phyloP scores from a whole-genome alignment of 2,113 vertebrate genomes.

The Antechinus flavipes region DNA sequence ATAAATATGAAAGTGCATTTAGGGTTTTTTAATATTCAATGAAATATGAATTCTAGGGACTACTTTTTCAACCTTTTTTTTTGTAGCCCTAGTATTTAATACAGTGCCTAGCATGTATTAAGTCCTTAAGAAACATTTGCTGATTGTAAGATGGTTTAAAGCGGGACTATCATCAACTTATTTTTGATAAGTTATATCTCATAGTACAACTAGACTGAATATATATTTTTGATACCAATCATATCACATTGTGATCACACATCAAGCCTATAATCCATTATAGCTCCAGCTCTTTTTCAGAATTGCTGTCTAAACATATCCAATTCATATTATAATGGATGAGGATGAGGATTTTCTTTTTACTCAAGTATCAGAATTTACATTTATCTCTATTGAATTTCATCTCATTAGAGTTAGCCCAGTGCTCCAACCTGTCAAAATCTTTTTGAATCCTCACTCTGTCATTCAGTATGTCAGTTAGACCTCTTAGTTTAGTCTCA shows the following conservation, averaged over 20 bases:
- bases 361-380: background rate
- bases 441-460: background rate
- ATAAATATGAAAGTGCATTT: background rate
- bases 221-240: background rate
- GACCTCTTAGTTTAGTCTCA: background rate
- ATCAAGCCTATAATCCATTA: background rate
- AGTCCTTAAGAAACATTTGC: background rate
- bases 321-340: background rate
- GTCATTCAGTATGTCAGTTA: background rate
- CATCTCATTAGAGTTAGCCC: background rate
- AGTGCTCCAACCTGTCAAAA: background rate
- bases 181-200: background rate
- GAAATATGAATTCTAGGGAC: background rate
- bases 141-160: background rate
- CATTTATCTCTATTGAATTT: background rate
- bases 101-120: background rate
- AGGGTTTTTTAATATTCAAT: background rate
- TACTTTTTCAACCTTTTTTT: background rate
- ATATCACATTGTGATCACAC: background rate
- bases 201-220: background rate
- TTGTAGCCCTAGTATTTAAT: background rate
- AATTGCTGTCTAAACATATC: background rate
- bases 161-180: background rate
- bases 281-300: background rate
- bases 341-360: background rate